Conservation (phyloP, 1,140 invertebrate genomes). For the Drosophila sulfurigaster region DNA sequence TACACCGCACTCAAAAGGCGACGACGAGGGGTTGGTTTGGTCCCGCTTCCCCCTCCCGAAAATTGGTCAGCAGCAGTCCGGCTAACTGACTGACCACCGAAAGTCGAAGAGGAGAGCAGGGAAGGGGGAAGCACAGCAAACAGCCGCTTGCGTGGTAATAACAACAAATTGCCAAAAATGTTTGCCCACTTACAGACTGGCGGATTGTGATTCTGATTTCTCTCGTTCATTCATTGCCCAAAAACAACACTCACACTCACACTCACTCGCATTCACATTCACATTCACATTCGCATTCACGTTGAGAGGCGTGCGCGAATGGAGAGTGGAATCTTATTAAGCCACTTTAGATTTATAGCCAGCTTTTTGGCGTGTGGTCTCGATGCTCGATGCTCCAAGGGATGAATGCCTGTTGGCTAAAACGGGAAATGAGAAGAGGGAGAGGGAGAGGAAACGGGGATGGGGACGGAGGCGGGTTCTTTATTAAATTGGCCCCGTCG, state of each 20-base stretch:
- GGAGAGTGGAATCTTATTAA: conserved; percentile 62
- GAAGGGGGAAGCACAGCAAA: background rate
- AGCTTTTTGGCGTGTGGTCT: conserved; percentile 1
- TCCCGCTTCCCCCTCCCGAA: no score
- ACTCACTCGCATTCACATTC: conserved; percentile 5
- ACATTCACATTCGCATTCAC: background rate
- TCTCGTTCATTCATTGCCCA: conserved; percentile 1
- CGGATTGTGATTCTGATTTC: conserved; percentile 47
- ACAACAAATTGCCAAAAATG: conserved; percentile 71
- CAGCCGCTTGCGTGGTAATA: conserved; percentile 67
- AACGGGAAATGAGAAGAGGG: no score
- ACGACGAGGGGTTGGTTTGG: background rate
- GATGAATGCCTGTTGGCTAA: no score
- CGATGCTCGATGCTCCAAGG: background rate
- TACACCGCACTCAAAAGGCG: conserved; percentile 31
- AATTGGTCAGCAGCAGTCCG: conserved; percentile 17
- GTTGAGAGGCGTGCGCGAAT: background rate
- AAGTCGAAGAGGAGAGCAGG: background rate
- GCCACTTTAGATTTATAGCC: conserved; percentile 67
- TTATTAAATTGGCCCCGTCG: conserved; percentile 40
- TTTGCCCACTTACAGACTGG: conserved; percentile 46
- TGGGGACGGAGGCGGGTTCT: conserved; percentile 1
- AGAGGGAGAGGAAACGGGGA: background rate
- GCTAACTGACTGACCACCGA: background rate
- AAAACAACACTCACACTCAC: conserved; percentile 12